A percentile compares a stretch with the other conserved stretches of the same genome.
These are phyloP conservation scores for Trogon melanurus DNA, from an alignment of 2,113 vertebrate species.

Conservation along the genomic window DNA sequence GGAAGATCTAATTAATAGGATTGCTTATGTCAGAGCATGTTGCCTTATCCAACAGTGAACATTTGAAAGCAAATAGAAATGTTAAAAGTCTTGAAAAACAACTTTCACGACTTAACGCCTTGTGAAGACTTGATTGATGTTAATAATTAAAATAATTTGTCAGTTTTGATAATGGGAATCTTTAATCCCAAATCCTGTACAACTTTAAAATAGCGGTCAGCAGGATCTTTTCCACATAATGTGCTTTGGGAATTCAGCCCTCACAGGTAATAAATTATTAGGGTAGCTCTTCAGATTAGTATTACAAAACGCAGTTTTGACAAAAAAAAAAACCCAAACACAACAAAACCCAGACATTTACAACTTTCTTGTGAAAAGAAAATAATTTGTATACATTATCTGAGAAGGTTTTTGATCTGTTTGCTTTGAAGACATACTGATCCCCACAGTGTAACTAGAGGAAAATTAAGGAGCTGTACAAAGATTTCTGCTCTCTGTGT, in stretches of 20 bases:
- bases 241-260: neutral
- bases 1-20: neutral
- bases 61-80: constrained; percentile 39
- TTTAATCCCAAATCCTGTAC: neutral
- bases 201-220: neutral
- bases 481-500: neutral
- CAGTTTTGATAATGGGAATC: constrained; percentile 46
- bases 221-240: neutral
- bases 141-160: constrained; percentile 49
- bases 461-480: neutral
- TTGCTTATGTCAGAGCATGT: neutral
- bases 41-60: constrained; percentile 2
- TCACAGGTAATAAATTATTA: constrained; percentile 31
- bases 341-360: neutral
- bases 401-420: neutral
- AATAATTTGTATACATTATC: neutral
- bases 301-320: neutral
- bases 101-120: neutral
- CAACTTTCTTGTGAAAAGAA: neutral
- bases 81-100: constrained; percentile 30
- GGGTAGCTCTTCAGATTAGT: neutral
- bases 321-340: neutral
- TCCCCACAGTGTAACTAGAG: neutral
- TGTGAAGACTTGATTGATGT: constrained; percentile 38
- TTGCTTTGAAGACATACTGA: neutral